A percentile compares a stretch with the other conserved stretches of the same genome.
Evolutionary conservation across 2,888 invertebrate species (phyloP).

Genomic region (Notodonta dromedarius): DNA sequence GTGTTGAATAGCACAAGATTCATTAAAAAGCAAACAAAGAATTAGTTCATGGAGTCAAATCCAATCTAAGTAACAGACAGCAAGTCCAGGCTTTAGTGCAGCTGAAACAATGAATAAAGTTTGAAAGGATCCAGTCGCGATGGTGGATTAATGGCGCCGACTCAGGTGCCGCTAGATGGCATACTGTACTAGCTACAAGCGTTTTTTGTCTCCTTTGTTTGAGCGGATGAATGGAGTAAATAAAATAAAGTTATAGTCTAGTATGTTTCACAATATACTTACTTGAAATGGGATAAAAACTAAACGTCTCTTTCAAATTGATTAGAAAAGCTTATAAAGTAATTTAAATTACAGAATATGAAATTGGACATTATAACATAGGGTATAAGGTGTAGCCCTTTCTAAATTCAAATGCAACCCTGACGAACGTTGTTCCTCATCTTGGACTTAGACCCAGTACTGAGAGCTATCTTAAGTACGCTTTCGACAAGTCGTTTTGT

Average conservation of each 20-base stretch:
- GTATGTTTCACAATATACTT: too few relatives aligned
- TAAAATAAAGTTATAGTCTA: not conserved
- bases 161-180: conserved; percentile 62
- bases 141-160: conserved; percentile 59
- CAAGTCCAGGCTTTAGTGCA: conserved; percentile 47
- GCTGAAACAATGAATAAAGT: conserved; percentile 76
- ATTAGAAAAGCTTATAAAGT: too few relatives aligned
- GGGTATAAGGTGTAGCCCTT: too few relatives aligned
- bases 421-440: too few relatives aligned
- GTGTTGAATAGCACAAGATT: conserved; percentile 25
- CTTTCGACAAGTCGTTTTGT: too few relatives aligned
- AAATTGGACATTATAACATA: too few relatives aligned
- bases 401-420: too few relatives aligned
- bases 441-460: too few relatives aligned
- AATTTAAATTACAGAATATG: too few relatives aligned
- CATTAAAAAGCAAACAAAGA: conserved; percentile 44
- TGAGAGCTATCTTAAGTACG: too few relatives aligned
- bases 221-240: conserved; percentile 10
- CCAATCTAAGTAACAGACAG: conserved; percentile 61
- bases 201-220: conserved; percentile 22
- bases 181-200: conserved; percentile 42
- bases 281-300: too few relatives aligned
- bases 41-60: conserved; percentile 58
- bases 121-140: conserved; percentile 62
- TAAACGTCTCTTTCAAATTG: too few relatives aligned